Evolutionary conservation across 2,113 vertebrate species (phyloP).

Genomic region (Phylloscopus trochiloides): DNA sequence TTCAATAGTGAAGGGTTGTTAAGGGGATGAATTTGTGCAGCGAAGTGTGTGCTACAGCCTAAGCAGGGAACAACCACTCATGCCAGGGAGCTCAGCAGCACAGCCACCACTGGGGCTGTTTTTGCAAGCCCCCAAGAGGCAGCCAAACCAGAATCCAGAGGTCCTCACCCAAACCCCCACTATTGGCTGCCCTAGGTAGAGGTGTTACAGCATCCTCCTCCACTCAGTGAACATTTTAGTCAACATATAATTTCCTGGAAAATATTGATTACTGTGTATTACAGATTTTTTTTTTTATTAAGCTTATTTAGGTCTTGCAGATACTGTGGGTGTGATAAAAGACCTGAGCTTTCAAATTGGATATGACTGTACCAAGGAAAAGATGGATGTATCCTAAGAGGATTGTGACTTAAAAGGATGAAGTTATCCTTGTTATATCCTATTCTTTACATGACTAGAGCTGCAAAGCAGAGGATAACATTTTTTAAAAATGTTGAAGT

Average conservation of each 20-base stretch:
- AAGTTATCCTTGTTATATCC: neutral
- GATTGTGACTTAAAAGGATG: neutral
- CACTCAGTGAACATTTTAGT: neutral
- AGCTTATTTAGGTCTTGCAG: neutral
- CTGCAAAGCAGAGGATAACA: neutral
- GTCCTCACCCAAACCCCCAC: neutral
- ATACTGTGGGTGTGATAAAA: neutral
- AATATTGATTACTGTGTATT: neutral
- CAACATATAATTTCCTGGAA: neutral
- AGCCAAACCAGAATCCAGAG: neutral
- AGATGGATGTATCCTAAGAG: neutral
- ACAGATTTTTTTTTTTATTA: neutral
- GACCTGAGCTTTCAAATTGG: neutral
- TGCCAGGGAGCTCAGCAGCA: neutral
- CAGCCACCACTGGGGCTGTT: fast-evolving
- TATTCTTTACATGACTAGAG: neutral
- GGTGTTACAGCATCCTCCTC: neutral
- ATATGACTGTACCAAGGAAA: neutral
- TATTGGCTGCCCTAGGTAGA: neutral
- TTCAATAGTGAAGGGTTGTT: neutral
- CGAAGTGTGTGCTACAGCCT: neutral
- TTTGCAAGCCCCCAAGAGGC: neutral
- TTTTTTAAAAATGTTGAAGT: neutral
- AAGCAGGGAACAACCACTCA: neutral
- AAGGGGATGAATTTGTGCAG: neutral